Percentiles rank a stretch among this genome's conserved stretches.
phyloP scores from a whole-genome alignment of 1,140 invertebrate genomes.

The Cyclina sinensis region DNA sequence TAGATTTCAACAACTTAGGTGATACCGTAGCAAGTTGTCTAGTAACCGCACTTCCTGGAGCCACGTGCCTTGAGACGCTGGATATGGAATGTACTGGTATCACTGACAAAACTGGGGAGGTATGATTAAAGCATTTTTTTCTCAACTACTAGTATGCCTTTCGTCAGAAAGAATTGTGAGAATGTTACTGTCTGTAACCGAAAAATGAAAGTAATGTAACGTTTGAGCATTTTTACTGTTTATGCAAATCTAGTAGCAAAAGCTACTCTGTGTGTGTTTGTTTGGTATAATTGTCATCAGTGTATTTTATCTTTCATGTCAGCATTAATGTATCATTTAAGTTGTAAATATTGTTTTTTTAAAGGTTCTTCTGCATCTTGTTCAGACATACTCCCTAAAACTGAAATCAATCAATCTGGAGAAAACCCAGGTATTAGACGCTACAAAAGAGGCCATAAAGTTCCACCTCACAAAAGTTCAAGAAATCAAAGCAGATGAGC shows the following conservation, averaged over 20 bases:
- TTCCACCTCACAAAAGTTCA: neutral
- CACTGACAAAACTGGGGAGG: conserved; percentile 32
- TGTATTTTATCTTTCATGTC: no score
- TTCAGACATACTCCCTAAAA: conserved; percentile 4
- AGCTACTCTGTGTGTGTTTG: no score
- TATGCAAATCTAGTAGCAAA: no score
- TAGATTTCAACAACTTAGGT: conserved; percentile 49
- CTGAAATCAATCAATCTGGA: conserved; percentile 38
- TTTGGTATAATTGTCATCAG: no score
- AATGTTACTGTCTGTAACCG: no score
- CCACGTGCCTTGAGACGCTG: conserved; percentile 3
- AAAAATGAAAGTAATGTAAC: no score
- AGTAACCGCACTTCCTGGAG: conserved; percentile 45
- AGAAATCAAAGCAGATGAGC: neutral
- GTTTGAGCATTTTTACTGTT: no score
- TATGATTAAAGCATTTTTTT: no score
- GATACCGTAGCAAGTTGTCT: conserved; percentile 33
- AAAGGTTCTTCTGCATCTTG: conserved; percentile 16
- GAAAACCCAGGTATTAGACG: neutral
- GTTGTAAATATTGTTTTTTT: no score
- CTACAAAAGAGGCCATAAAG: conserved; percentile 34
- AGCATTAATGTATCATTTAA: no score
- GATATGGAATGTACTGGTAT: conserved; percentile 59
- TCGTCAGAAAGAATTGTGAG: neutral
- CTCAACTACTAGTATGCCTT: no score